Conservation (phyloP, 2,888 invertebrate species). For the Cabera pusaria region DNA sequence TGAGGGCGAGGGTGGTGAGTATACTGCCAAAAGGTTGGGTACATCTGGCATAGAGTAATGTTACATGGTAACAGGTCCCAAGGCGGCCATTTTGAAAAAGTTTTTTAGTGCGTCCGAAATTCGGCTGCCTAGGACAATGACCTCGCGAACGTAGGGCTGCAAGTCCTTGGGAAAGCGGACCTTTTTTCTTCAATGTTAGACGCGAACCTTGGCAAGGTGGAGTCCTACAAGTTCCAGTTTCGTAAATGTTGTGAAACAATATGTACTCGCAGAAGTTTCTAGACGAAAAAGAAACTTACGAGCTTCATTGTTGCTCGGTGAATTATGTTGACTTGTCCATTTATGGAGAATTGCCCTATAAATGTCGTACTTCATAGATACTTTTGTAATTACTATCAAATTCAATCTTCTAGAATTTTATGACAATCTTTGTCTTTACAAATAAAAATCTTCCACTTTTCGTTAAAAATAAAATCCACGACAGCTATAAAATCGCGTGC, state of each 20-base stretch:
- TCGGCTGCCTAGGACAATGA: constrained; percentile 81
- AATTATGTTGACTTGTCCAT: no score
- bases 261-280: background rate
- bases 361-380: no score
- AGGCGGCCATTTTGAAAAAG: constrained; percentile 73
- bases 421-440: no score
- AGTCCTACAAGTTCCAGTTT: constrained; percentile 8
- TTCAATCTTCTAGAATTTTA: no score
- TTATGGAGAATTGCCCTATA: no score
- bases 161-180: constrained; percentile 27
- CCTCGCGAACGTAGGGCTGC: constrained; percentile 52
- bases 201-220: constrained; percentile 4
- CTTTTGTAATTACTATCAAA: no score
- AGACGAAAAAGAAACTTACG: no score
- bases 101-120: constrained; percentile 82
- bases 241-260: background rate
- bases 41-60: constrained; percentile 80
- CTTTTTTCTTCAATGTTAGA: constrained; percentile 14
- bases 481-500: no score
- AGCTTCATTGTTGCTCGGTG: no score
- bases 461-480: no score
- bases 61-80: constrained; percentile 79
- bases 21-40: constrained; percentile 47
- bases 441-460: no score
- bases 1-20: constrained; percentile 22